phyloP scores from a whole-genome alignment of 1,140 invertebrate species.

The Ostrea denselamellosa region DNA sequence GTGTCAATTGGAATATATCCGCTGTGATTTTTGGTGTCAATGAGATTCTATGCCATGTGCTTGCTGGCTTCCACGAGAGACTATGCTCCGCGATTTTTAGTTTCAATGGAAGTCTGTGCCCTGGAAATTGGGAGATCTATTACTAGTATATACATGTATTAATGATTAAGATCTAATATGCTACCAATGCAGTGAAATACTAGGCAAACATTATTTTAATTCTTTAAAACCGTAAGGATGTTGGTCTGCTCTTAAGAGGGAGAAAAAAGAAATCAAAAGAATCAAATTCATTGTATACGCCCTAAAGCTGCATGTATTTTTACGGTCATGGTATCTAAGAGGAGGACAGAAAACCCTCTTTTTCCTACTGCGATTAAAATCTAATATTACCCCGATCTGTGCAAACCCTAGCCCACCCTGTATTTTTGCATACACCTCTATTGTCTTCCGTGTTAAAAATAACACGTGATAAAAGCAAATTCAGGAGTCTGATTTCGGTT shows the following conservation, averaged over 20 bases:
- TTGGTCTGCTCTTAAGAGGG: not conserved
- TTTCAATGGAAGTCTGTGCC: no score
- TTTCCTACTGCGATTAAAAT: not conserved
- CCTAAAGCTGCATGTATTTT: not conserved
- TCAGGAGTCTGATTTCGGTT: not conserved
- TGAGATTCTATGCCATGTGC: no score
- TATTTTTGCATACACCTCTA: not conserved
- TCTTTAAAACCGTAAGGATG: not conserved
- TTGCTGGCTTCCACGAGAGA: no score
- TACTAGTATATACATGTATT: no score
- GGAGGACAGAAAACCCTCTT: not conserved
- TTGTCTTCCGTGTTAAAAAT: constrained; percentile 25
- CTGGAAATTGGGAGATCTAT: no score
- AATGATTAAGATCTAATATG: no score
- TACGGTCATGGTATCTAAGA: not conserved
- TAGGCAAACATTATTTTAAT: no score
- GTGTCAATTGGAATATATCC: no score
- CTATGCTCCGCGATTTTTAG: no score
- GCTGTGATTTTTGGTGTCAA: no score
- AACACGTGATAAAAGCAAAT: constrained; percentile 23
- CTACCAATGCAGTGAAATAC: no score
- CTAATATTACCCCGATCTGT: constrained; percentile 22
- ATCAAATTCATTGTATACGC: not conserved
- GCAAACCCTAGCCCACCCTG: not conserved
- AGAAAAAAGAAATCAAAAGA: not conserved